Conservation (phyloP, 2,113 vertebrate species). For the Erythrocercus mccallii region DNA sequence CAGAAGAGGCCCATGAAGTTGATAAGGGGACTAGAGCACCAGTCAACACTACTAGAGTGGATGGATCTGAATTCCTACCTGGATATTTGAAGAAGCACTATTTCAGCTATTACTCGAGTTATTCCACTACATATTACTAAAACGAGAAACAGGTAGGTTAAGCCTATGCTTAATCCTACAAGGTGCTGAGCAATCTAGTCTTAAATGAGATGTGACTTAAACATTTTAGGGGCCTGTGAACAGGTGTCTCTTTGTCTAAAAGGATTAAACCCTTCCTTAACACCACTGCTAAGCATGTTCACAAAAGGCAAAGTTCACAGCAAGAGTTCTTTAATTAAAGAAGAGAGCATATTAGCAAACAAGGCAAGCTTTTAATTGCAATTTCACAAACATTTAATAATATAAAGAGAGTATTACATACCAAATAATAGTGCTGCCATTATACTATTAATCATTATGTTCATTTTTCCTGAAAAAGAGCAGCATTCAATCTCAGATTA, state of each 20-base stretch:
- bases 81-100: background rate
- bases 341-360: background rate
- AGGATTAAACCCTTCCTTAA: background rate
- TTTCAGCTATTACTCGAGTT: background rate
- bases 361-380: constrained; percentile 2
- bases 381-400: constrained; percentile 32
- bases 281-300: background rate
- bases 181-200: background rate
- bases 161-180: background rate
- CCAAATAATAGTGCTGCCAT: background rate
- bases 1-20: background rate
- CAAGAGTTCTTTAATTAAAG: background rate
- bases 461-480: background rate
- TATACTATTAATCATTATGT: background rate
- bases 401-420: background rate
- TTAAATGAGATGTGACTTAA: background rate
- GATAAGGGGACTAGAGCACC: background rate
- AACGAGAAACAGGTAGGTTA: background rate
- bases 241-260: background rate
- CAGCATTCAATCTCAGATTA: background rate
- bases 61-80: background rate
- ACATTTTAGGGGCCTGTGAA: background rate
- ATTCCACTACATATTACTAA: rapidly evolving
- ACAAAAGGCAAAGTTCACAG: background rate
- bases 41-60: background rate